A percentile compares a stretch with the other conserved stretches of the same genome.
Evolutionary conservation across 2,797 vertebrate species (phyloP).

Genomic region (Eptatretus atami): DNA sequence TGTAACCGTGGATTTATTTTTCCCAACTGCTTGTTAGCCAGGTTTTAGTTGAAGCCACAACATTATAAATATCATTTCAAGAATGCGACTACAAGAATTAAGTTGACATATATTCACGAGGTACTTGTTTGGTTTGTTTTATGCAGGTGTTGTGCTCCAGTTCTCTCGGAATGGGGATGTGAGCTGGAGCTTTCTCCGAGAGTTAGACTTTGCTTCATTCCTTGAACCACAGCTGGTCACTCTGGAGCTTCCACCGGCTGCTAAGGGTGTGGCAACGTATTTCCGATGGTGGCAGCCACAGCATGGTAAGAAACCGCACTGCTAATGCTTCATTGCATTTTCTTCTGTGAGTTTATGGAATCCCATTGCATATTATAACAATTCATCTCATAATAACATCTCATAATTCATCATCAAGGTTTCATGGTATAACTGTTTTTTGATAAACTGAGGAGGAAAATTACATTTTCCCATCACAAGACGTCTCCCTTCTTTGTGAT

Average conservation of each 20-base stretch:
- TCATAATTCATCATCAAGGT: too few species aligned
- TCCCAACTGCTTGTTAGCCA: conserved; percentile 7
- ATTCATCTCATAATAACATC: too few species aligned
- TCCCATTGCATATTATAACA: too few species aligned
- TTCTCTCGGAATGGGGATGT: conserved; percentile 77
- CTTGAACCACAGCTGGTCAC: conserved; percentile 75
- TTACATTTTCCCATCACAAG: too few species aligned
- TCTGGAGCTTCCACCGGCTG: conserved; percentile 50
- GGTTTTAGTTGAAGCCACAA: background rate
- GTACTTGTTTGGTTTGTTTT: background rate
- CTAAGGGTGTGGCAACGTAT: conserved; percentile 51
- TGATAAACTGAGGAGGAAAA: too few species aligned
- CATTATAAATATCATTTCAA: background rate
- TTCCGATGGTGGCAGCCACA: conserved; percentile 97
- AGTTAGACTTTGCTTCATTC: conserved; percentile 67
- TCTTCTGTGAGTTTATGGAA: too few species aligned
- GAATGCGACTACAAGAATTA: background rate
- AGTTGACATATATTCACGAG: conserved; percentile 3
- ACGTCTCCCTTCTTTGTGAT: too few species aligned
- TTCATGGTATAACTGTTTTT: too few species aligned
- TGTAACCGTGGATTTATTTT: background rate
- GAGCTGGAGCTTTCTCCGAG: conserved; percentile 52
- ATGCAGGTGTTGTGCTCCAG: conserved; percentile 51
- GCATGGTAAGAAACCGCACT: conserved; percentile 22
- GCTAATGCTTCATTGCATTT: too few species aligned